These are phyloP conservation scores for Chrysotoxum bicinctum DNA, from an alignment of 2,888 invertebrate genomes.

Conservation along the genomic window DNA sequence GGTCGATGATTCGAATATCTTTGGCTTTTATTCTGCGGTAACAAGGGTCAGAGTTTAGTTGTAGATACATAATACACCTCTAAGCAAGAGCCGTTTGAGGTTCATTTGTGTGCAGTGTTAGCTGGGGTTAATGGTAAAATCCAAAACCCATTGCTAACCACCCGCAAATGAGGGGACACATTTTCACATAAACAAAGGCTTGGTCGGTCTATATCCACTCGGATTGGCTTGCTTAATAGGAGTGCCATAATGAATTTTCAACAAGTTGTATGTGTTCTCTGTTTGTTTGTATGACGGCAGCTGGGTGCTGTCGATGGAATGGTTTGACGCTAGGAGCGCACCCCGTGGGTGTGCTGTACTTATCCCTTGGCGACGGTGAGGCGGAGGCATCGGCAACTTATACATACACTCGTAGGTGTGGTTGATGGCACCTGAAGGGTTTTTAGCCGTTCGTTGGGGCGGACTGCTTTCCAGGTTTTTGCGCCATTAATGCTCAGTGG, in stretches of 20 bases:
- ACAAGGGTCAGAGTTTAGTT: conserved; percentile 51
- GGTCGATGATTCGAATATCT: conserved; percentile 67
- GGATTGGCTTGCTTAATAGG: conserved; percentile 41
- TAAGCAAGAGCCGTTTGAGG: conserved; percentile 48
- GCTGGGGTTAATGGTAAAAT: conserved; percentile 36
- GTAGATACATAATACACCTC: conserved; percentile 8
- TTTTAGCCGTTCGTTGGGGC: conserved; percentile 18
- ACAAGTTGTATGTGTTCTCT: conserved; percentile 56
- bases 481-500: conserved; percentile 65
- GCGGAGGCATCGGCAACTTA: not conserved
- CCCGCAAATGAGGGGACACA: conserved; percentile 54
- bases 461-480: conserved; percentile 38
- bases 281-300: conserved; percentile 19
- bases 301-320: not conserved
- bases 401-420: conserved; percentile 29
- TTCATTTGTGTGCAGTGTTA: conserved; percentile 67
- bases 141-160: conserved; percentile 12
- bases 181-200: conserved; percentile 65
- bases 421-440: conserved; percentile 33
- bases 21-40: conserved; percentile 62
- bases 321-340: not conserved
- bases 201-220: not conserved
- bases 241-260: conserved; percentile 72
- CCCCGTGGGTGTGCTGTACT: conserved; percentile 6
- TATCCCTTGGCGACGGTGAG: not conserved